Conservation (phyloP, 2,888 invertebrate genomes). For the Hololepta plana region DNA sequence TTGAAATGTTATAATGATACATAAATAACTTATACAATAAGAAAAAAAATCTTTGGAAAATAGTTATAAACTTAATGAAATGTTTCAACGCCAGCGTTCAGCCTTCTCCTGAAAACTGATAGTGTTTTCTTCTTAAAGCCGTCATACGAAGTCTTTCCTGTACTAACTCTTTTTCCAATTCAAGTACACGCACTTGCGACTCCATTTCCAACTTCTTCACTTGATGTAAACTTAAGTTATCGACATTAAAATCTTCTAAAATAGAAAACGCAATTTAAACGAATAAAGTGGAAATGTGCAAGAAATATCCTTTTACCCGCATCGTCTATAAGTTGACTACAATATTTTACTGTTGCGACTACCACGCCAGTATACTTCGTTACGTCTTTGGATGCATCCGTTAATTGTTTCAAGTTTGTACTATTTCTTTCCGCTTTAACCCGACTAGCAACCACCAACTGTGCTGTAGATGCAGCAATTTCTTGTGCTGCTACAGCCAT, state of each 20-base stretch:
- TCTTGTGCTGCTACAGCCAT: slow-evolving; percentile 94
- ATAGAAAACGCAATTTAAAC: slow-evolving; percentile 1
- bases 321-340: slow-evolving; percentile 70
- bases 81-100: no score
- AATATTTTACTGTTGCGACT: slow-evolving; percentile 86
- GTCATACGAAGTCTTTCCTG: slow-evolving; percentile 73
- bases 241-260: slow-evolving; percentile 82
- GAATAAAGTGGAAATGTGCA: slow-evolving; percentile 2
- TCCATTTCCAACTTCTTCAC: slow-evolving; percentile 96
- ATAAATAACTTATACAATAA: no score
- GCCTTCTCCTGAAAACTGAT: slow-evolving; percentile 61
- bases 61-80: no score
- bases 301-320: slow-evolving; percentile 31
- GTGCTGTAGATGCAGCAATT: slow-evolving; percentile 90
- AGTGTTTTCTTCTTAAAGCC: slow-evolving; percentile 80
- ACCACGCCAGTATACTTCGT: slow-evolving; percentile 78
- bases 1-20: no score
- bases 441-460: slow-evolving; percentile 89
- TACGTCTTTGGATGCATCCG: slow-evolving; percentile 73
- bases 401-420: slow-evolving; percentile 58
- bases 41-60: no score
- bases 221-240: slow-evolving; percentile 77
- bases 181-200: slow-evolving; percentile 83
- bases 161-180: slow-evolving; percentile 79
- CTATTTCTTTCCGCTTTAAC: slow-evolving; percentile 86